Conservation (phyloP, 2,888 invertebrate genomes). For the Smittia sp. region DNA sequence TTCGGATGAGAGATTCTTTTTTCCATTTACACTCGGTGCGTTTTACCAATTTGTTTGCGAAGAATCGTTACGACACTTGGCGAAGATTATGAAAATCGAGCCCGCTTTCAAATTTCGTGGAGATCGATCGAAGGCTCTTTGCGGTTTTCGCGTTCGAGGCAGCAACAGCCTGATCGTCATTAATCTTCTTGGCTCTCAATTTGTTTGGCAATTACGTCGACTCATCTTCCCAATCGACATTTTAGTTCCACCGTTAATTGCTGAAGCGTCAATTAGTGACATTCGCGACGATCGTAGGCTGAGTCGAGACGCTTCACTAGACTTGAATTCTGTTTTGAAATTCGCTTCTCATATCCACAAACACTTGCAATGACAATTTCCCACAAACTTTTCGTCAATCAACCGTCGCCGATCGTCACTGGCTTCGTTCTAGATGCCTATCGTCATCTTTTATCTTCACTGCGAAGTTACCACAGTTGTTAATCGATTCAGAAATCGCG, state of each 20-base stretch:
- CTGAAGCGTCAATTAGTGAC: conserved; percentile 25
- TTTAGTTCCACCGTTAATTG: not conserved
- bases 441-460: not conserved
- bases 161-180: not conserved
- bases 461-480: not conserved
- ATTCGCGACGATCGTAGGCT: conserved; percentile 8
- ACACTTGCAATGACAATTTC: not conserved
- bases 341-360: not conserved
- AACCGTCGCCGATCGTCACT: conserved; percentile 2
- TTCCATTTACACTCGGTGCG: conserved; percentile 31
- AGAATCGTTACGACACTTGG: conserved; percentile 19
- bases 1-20: conserved; percentile 36
- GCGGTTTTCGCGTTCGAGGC: not conserved
- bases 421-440: not conserved
- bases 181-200: conserved; percentile 3
- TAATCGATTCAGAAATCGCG: not conserved
- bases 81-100: conserved; percentile 5
- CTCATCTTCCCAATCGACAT: not conserved
- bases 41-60: conserved; percentile 4
- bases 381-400: not conserved
- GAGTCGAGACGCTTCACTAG: conserved; percentile 16
- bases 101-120: not conserved
- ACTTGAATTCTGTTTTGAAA: not conserved
- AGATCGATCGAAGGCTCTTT: not conserved
- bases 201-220: not conserved